phyloP scores from a whole-genome alignment of 2,888 invertebrate genomes.

The Andrena camellia region DNA sequence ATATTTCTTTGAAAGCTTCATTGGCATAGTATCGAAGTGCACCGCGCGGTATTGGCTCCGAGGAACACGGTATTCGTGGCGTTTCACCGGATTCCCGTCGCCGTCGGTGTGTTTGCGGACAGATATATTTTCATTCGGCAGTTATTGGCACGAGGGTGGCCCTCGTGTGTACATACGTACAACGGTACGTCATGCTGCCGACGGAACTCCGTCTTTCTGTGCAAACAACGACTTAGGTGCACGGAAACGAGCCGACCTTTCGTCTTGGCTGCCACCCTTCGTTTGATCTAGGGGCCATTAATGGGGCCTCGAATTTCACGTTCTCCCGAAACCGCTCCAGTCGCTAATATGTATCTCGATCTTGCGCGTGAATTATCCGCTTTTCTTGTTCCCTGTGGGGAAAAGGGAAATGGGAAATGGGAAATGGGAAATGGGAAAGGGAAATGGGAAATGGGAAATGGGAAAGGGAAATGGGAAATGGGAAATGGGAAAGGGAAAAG shows the following conservation, averaged over 20 bases:
- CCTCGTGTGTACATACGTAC: slow-evolving; percentile 69
- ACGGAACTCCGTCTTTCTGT: slow-evolving; percentile 74
- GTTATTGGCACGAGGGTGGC: slow-evolving; percentile 83
- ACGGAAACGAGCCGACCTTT: slow-evolving; percentile 65
- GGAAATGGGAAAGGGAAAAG: too few relatives aligned
- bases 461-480: too few relatives aligned
- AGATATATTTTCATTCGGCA: slow-evolving; percentile 85
- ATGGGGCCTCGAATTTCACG: slow-evolving; percentile 83
- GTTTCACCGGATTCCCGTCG: slow-evolving; percentile 52
- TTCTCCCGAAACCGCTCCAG: slow-evolving; percentile 48
- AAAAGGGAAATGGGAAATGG: neutral
- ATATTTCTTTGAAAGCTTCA: neutral
- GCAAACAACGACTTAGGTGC: slow-evolving; percentile 76
- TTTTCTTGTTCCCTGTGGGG: neutral
- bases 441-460: too few relatives aligned
- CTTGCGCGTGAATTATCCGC: slow-evolving; percentile 2
- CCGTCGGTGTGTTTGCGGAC: slow-evolving; percentile 81
- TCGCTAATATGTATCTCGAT: slow-evolving; percentile 27
- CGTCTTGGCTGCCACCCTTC: slow-evolving; percentile 73
- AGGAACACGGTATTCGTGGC: slow-evolving; percentile 13
- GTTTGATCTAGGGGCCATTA: slow-evolving; percentile 81
- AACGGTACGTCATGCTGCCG: slow-evolving; percentile 67
- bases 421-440: too few relatives aligned
- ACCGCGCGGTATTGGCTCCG: slow-evolving; percentile 21
- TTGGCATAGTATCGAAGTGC: neutral